A percentile compares a stretch with the other conserved stretches of the same genome.
These are phyloP conservation scores for Amiota communis DNA, from an alignment of 2,888 invertebrate species.

Conservation along the genomic window DNA sequence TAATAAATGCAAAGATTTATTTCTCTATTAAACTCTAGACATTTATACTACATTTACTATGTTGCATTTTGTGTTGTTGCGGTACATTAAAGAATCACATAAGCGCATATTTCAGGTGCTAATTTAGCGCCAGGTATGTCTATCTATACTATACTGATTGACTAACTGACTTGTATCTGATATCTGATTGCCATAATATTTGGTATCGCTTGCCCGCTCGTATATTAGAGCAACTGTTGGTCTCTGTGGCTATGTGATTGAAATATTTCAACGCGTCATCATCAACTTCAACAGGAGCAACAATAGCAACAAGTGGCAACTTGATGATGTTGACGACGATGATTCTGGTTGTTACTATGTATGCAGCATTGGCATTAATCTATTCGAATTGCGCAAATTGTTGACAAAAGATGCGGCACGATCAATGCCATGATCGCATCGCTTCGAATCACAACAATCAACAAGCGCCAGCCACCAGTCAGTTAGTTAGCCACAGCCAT, in stretches of 20 bases:
- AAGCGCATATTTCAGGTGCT: conserved; percentile 21
- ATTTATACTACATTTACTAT: background rate
- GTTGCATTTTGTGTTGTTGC: background rate
- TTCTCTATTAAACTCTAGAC: conserved; percentile 18
- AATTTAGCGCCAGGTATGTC: conserved; percentile 15
- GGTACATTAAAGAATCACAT: background rate
- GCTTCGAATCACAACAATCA: background rate
- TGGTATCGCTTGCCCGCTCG: background rate
- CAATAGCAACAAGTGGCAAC: background rate
- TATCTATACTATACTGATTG: background rate
- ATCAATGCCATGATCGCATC: conserved; percentile 47
- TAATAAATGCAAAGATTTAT: conserved; percentile 21
- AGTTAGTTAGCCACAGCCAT: background rate
- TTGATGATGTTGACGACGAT: no score
- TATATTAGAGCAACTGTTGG: background rate
- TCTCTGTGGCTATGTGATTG: conserved; percentile 14
- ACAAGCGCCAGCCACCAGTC: conserved; percentile 15
- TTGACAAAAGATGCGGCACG: conserved; percentile 53
- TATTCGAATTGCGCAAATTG: conserved; percentile 46
- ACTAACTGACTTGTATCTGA: background rate
- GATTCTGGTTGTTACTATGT: background rate
- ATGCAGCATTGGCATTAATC: conserved; percentile 34
- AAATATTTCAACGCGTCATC: conserved; percentile 30
- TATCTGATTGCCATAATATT: background rate
- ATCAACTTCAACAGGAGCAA: conserved; percentile 11